These are phyloP conservation scores for Archilochus colubris DNA, from an alignment of 2,113 vertebrate genomes.

Conservation along the genomic window DNA sequence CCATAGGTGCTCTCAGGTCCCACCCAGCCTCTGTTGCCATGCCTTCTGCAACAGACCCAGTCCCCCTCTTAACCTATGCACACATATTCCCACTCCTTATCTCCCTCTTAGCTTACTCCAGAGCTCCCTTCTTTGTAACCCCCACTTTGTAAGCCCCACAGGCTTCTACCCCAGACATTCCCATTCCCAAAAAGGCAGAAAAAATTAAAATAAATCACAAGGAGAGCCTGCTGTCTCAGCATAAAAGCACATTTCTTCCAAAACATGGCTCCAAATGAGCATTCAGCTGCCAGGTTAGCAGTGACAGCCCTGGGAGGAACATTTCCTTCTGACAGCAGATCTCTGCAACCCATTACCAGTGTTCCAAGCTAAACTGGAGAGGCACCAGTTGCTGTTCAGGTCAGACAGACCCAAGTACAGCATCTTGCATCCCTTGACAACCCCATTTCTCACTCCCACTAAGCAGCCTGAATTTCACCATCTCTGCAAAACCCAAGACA, in stretches of 20 bases:
- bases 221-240: not conserved
- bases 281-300: not conserved
- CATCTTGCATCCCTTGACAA: not conserved
- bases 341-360: not conserved
- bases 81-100: not conserved
- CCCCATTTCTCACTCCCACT: not conserved
- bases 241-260: not conserved
- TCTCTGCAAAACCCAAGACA: accelerated
- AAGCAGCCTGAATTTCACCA: not conserved
- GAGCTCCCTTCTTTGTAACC: not conserved
- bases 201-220: not conserved
- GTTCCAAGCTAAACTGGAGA: not conserved
- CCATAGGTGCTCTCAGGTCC: not conserved
- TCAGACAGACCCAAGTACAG: not conserved
- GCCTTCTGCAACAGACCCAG: not conserved
- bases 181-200: not conserved
- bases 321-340: not conserved
- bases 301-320: not conserved
- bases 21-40: not conserved
- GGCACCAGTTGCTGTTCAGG: accelerated
- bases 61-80: not conserved
- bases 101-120: not conserved
- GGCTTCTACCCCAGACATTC: accelerated
- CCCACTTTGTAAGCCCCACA: not conserved
- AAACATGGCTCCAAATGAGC: not conserved